phyloP scores from a whole-genome alignment of 2,797 vertebrate species.

The Lepilemur ruficaudatus region DNA sequence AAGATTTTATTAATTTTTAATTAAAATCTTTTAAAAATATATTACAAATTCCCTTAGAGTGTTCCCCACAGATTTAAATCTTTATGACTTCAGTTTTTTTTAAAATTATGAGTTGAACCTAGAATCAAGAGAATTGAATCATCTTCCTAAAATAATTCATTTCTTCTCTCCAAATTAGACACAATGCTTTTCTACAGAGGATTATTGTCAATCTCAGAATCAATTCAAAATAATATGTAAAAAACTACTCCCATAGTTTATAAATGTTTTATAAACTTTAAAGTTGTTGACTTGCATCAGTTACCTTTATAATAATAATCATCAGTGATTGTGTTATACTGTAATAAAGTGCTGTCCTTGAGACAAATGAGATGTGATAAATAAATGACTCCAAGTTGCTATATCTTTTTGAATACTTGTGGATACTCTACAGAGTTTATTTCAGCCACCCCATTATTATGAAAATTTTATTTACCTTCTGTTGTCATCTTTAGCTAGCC shows the following conservation, averaged over 20 bases:
- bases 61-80: not conserved
- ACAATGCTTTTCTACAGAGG: not conserved
- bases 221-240: not conserved
- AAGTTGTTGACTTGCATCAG: not conserved
- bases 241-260: not conserved
- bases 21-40: not conserved
- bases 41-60: not conserved
- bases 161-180: constrained; percentile 5
- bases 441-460: not conserved
- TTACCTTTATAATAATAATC: not conserved
- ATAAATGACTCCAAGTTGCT: not conserved
- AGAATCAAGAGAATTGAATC: not conserved
- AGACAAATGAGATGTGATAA: not conserved
- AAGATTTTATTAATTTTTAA: not conserved
- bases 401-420: not conserved
- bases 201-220: not conserved
- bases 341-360: not conserved
- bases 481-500: not conserved
- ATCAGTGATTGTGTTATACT: not conserved
- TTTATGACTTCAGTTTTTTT: not conserved
- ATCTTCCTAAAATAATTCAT: not conserved
- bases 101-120: not conserved
- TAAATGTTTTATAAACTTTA: not conserved
- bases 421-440: not conserved
- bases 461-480: not conserved